phyloP scores from a whole-genome alignment of 2,888 invertebrate species.

The Lamellibrachia columna region DNA sequence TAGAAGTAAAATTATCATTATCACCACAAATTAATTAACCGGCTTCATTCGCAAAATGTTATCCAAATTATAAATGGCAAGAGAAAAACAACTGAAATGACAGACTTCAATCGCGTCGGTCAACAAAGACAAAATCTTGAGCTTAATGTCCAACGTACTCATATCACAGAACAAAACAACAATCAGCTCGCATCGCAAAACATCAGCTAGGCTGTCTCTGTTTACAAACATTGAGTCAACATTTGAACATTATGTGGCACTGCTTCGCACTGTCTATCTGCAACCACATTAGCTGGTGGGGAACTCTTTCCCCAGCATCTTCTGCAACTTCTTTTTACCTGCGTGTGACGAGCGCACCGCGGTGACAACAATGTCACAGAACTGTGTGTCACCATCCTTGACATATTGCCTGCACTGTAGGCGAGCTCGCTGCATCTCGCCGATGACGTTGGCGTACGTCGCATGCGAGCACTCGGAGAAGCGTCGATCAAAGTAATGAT shows the following conservation, averaged over 20 bases:
- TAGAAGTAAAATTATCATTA: neutral
- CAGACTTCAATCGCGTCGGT: neutral
- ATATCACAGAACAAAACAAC: neutral
- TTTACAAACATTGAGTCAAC: neutral
- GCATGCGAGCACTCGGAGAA: constrained; percentile 33
- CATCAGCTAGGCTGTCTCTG: neutral
- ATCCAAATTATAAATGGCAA: neutral
- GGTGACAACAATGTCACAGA: constrained; percentile 29
- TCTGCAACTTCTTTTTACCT: constrained; percentile 36
- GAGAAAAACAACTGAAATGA: neutral
- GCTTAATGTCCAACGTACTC: neutral
- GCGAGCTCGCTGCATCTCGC: constrained; percentile 35
- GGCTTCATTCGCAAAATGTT: neutral
- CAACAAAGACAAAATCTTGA: neutral
- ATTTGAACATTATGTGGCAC: neutral
- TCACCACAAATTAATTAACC: neutral
- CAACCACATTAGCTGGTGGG: constrained; percentile 19
- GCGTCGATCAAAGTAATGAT: constrained; percentile 30
- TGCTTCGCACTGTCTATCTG: neutral
- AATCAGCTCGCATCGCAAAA: neutral
- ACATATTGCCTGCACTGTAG: constrained; percentile 37
- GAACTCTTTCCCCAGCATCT: constrained; percentile 36
- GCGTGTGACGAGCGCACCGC: constrained; percentile 28
- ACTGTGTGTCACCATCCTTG: constrained; percentile 32
- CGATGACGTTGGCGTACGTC: constrained; percentile 34